Conservation (phyloP, 2,113 vertebrate genomes). For the Ciconia maguari region DNA sequence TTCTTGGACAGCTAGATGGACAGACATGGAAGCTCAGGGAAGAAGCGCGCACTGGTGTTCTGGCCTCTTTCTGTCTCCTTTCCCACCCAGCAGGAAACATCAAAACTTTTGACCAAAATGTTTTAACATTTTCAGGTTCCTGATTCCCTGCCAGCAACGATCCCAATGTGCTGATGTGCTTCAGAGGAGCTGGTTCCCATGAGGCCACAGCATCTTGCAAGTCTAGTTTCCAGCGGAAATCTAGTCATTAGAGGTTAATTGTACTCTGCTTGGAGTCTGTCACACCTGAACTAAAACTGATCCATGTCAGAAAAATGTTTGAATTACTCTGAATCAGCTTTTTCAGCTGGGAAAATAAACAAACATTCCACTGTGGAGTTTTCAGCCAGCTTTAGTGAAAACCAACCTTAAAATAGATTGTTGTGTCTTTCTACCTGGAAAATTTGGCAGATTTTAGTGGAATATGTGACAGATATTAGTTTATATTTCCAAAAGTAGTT, state of each 20-base stretch:
- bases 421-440: constrained; percentile 64
- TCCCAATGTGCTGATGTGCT: not conserved
- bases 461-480: constrained; percentile 21
- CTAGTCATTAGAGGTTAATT: not conserved
- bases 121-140: not conserved
- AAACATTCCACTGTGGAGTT: not conserved
- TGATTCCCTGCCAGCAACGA: not conserved
- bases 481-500: constrained; percentile 28
- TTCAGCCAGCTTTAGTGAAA: constrained; percentile 26
- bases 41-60: not conserved
- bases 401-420: constrained; percentile 40
- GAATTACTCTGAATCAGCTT: constrained; percentile 29
- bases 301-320: constrained; percentile 20
- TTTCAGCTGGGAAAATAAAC: constrained; percentile 26
- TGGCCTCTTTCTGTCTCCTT: not conserved
- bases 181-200: not conserved
- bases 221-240: not conserved
- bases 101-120: not conserved
- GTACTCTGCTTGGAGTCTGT: not conserved
- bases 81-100: not conserved
- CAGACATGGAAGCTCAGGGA: not conserved
- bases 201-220: not conserved
- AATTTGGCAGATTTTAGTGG: constrained; percentile 47
- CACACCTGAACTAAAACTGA: constrained; percentile 15
- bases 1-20: not conserved